Percentiles rank a stretch among this genome's conserved stretches.
Evolutionary conservation across 2,797 vertebrate genomes (phyloP).

Genomic region (Rhinoraja longicauda): DNA sequence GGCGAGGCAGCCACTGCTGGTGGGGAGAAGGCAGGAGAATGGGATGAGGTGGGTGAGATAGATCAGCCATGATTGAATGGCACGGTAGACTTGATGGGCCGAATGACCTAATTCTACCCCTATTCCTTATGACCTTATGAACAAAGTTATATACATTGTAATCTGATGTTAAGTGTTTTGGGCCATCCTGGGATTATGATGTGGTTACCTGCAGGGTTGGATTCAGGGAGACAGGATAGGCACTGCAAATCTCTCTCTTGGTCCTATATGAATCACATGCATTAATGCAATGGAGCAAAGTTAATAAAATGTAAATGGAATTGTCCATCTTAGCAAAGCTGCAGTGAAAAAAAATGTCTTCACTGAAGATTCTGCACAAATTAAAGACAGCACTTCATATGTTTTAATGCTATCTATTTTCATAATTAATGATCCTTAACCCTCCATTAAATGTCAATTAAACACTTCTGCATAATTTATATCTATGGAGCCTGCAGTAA

Average conservation of each 20-base stretch:
- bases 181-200: neutral
- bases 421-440: slow-evolving; percentile 12
- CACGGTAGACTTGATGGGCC: too few species aligned
- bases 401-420: slow-evolving; percentile 5
- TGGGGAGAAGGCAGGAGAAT: too few species aligned
- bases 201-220: too few species aligned
- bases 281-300: neutral
- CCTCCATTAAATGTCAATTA: neutral
- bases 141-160: neutral
- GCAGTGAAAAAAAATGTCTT: neutral
- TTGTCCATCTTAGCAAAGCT: neutral
- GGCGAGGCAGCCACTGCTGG: too few species aligned
- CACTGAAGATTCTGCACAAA: neutral
- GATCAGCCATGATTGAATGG: too few species aligned
- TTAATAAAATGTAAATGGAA: neutral
- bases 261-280: neutral
- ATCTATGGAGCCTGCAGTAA: neutral
- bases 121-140: too few species aligned
- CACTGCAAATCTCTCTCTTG: neutral
- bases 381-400: neutral
- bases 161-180: neutral
- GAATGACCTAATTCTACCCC: too few species aligned
- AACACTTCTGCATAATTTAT: slow-evolving; percentile 10
- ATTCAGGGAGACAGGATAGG: neutral
- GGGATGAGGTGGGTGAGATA: too few species aligned